Evolutionary conservation across 1,140 invertebrate genomes (phyloP), one percentile per base, ranked within the genome.

Genomic region (Drosophila sucinea): DNA sequence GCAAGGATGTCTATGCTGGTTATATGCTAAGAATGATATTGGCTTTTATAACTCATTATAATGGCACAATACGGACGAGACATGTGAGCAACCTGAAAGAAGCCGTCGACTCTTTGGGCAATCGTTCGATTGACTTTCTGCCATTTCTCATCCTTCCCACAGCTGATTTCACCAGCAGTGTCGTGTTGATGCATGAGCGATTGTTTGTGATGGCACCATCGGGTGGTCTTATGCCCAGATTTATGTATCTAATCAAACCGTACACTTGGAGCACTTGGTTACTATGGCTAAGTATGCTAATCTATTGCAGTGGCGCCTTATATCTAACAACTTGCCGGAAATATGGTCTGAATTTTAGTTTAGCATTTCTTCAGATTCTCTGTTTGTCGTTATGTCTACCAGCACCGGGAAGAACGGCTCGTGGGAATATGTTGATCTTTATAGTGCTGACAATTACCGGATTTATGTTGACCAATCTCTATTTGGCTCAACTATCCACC

Each of bases 391-490:
- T 86, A 1, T 81, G 63, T 27, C 27, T 87, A 1, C 44, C 75
- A 0, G 60, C 67, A 17, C 17, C 17, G n/a, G 69, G 69, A 25
- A 32, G 23, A 17, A 17, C 55, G 6, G 23, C 41, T 0, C 41
- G 44, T 7, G 66, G 62, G 11, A 73, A 68, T 2, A 40, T 87
- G 3, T 0, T 75, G 0, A 11, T 83, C 2, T 83, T 73, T 23
- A 11, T 64, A 7, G 57, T 82, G 0, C 56, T 87, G 29, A 82
- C 65, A 0, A 23, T 63, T 5, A 8, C 67, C 1, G 83, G 83
- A 1, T 66, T 87, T 6, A 73, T 87, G 40, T 11, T 87, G 0
- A 87, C 83, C 11, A 87, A 87, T 67, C 44, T 86, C 0, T 86
- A 86, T 29, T 23, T 82, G 56, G 83, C 83, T 0, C 55, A 82